phyloP scores from a whole-genome alignment of 1,140 invertebrate genomes.

The Drosophila burlai region DNA sequence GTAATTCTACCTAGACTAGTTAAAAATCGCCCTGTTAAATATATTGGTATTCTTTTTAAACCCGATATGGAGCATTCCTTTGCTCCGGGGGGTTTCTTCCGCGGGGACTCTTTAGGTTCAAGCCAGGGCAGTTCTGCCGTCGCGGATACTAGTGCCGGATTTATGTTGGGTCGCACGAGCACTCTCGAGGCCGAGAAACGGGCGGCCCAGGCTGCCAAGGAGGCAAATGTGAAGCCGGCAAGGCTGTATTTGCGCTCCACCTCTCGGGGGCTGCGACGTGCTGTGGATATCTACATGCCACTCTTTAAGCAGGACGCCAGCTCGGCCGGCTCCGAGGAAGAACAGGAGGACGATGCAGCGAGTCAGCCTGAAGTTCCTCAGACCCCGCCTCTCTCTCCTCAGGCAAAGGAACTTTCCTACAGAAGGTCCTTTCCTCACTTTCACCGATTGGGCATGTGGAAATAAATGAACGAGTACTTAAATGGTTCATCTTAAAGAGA shows the following conservation, averaged over 20 bases:
- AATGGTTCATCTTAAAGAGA: background rate
- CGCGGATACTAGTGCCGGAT: background rate
- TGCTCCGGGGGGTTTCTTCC: slow-evolving; percentile 29
- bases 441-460: slow-evolving; percentile 14
- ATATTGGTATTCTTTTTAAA: background rate
- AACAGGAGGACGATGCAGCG: background rate
- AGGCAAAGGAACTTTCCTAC: slow-evolving; percentile 17
- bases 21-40: slow-evolving; percentile 3
- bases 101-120: slow-evolving; percentile 18
- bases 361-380: background rate
- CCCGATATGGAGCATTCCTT: slow-evolving; percentile 31
- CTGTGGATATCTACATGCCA: slow-evolving; percentile 47
- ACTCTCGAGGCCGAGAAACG: background rate
- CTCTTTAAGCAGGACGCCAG: background rate
- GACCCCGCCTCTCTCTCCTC: background rate
- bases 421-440: slow-evolving; percentile 25
- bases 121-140: slow-evolving; percentile 18
- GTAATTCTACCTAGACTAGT: background rate
- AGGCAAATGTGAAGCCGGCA: slow-evolving; percentile 25
- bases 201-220: slow-evolving; percentile 15
- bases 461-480: background rate
- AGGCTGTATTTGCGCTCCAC: slow-evolving; percentile 28
- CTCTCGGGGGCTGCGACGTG: slow-evolving; percentile 14
- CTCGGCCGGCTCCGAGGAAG: background rate
- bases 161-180: slow-evolving; percentile 5